Conservation (phyloP, 2,888 invertebrate genomes). For the Phragmatobia fuliginosa region DNA sequence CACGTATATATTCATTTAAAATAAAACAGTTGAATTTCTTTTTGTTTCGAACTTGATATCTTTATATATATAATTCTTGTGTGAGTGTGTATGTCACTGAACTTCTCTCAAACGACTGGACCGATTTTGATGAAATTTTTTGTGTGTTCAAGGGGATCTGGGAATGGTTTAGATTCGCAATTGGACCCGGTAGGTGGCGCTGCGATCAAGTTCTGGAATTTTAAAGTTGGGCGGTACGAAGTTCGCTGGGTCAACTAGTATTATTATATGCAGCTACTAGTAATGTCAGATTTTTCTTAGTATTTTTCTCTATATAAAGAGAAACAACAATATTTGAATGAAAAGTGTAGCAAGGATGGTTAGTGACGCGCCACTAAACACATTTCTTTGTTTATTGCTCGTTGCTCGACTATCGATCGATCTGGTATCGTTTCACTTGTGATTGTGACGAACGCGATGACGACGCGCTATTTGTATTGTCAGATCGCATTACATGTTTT, state of each 20-base stretch:
- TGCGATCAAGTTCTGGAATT: too few species aligned
- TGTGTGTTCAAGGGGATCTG: too few species aligned
- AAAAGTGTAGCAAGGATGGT: constrained; percentile 37
- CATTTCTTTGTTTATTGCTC: constrained; percentile 68
- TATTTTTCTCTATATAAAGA: not conserved
- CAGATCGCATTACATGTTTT: constrained; percentile 27
- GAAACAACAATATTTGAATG: constrained; percentile 32
- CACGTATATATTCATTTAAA: not conserved
- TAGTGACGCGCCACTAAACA: constrained; percentile 55
- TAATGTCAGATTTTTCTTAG: not conserved
- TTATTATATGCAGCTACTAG: not conserved
- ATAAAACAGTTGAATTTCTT: not conserved
- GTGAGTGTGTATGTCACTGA: too few species aligned
- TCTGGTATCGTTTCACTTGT: constrained; percentile 61
- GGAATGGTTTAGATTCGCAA: too few species aligned
- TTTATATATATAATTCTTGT: not conserved
- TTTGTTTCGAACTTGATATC: not conserved
- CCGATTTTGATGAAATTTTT: too few species aligned
- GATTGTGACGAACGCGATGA: constrained; percentile 61
- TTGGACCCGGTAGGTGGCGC: too few species aligned
- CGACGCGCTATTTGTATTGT: constrained; percentile 50
- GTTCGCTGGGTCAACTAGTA: too few species aligned
- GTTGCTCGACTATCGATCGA: constrained; percentile 59
- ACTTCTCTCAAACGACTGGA: too few species aligned
- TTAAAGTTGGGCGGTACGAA: too few species aligned